Conservation (phyloP, 2,888 invertebrate species). For the Thymelicus acteon region DNA sequence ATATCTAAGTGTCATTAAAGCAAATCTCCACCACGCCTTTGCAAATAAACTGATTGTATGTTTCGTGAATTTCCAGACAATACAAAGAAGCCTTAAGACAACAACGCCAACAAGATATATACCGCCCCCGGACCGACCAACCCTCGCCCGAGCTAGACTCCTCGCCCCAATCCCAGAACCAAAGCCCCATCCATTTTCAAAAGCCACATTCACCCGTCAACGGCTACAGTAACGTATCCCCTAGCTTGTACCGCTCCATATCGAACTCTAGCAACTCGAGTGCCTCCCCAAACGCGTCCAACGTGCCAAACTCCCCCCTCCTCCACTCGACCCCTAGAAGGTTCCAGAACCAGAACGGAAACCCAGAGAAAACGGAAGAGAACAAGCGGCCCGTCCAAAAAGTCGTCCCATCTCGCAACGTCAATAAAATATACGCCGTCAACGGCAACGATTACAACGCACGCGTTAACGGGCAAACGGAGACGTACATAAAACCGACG, state of each 20-base stretch:
- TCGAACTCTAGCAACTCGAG: constrained; percentile 62
- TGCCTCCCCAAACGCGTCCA: constrained; percentile 64
- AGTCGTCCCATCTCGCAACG: constrained; percentile 91
- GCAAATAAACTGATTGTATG: neutral
- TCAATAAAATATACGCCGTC: constrained; percentile 77
- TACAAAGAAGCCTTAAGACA: constrained; percentile 95
- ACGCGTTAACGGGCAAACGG: constrained; percentile 62
- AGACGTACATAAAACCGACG: constrained; percentile 86
- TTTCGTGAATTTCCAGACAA: constrained; percentile 84
- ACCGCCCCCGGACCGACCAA: constrained; percentile 87
- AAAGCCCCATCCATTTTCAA: constrained; percentile 76
- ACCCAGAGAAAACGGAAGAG: constrained; percentile 71
- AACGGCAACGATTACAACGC: constrained; percentile 71
- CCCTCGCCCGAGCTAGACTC: constrained; percentile 84
- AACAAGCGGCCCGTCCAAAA: constrained; percentile 91
- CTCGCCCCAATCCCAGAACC: constrained; percentile 80
- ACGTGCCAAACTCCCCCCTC: constrained; percentile 76
- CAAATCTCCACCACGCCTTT: neutral
- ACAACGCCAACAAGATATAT: constrained; percentile 93
- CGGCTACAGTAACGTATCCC: constrained; percentile 85
- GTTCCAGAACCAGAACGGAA: constrained; percentile 70
- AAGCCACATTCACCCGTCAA: constrained; percentile 80
- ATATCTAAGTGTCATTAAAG: constrained; percentile 42
- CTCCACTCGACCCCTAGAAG: constrained; percentile 80
- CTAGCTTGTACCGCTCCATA: constrained; percentile 66